Evolutionary conservation across 2,888 invertebrate genomes (phyloP).

Genomic region (Phanerotoma sp.): DNA sequence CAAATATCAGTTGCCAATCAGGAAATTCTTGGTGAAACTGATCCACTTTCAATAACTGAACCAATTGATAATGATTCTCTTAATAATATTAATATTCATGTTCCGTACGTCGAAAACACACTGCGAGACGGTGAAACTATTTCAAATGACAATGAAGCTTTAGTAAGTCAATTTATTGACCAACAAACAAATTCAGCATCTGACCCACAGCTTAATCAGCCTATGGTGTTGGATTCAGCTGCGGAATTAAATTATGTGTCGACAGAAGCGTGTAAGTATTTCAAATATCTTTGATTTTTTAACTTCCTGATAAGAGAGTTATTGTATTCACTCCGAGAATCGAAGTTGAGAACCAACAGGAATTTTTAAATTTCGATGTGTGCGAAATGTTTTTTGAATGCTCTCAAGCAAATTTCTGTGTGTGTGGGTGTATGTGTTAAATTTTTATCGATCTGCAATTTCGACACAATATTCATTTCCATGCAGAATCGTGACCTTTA

Average conservation of each 20-base stretch:
- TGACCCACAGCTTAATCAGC: constrained; percentile 8
- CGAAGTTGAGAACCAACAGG: too few species aligned
- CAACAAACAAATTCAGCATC: constrained; percentile 14
- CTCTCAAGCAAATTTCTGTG: constrained; percentile 14
- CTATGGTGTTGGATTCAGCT: constrained; percentile 23
- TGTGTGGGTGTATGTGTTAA: too few species aligned
- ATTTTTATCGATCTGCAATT: too few species aligned
- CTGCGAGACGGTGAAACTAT: constrained; percentile 3
- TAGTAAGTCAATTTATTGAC: neutral
- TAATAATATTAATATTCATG: constrained; percentile 23
- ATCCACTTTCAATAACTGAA: constrained; percentile 12
- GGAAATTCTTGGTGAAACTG: constrained; percentile 14
- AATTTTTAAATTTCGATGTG: too few species aligned
- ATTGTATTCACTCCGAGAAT: too few species aligned
- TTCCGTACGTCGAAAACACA: constrained; percentile 19
- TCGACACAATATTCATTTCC: too few species aligned
- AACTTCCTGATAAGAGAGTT: too few species aligned
- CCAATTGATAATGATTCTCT: constrained; percentile 23
- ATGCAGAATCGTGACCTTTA: too few species aligned
- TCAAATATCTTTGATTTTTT: too few species aligned
- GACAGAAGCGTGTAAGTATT: constrained; percentile 21
- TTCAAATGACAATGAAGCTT: neutral
- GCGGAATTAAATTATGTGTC: constrained; percentile 24
- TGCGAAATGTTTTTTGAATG: too few species aligned
- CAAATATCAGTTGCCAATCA: constrained; percentile 1